These are phyloP conservation scores for Nilaparvata lugens DNA, from an alignment of 1,140 invertebrate genomes.

Conservation along the genomic window DNA sequence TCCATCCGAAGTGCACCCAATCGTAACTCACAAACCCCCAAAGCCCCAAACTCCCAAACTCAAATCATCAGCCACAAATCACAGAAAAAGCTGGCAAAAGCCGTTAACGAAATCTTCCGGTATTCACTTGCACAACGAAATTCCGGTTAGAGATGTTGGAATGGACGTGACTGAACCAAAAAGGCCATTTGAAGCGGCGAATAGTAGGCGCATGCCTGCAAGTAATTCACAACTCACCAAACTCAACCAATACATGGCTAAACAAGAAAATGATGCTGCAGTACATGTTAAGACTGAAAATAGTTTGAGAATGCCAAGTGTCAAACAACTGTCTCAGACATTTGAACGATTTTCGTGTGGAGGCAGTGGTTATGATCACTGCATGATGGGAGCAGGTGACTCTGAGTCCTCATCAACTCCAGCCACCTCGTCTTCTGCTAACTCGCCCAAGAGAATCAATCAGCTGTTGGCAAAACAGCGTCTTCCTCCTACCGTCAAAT, in stretches of 20 bases:
- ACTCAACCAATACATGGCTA: neutral
- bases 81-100: slow-evolving; percentile 17
- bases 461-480: slow-evolving; percentile 35
- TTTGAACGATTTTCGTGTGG: slow-evolving; percentile 29
- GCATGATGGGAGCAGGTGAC: slow-evolving; percentile 28
- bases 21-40: slow-evolving; percentile 41
- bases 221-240: neutral
- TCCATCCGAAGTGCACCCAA: slow-evolving; percentile 27
- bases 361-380: slow-evolving; percentile 27
- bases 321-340: slow-evolving; percentile 29
- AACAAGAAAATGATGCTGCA: neutral
- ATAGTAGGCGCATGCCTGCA: neutral
- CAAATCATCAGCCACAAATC: slow-evolving; percentile 31
- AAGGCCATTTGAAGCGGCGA: neutral
- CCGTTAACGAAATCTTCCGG: slow-evolving; percentile 9
- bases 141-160: slow-evolving; percentile 19
- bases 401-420: slow-evolving; percentile 51
- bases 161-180: slow-evolving; percentile 6
- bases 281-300: neutral
- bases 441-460: slow-evolving; percentile 51
- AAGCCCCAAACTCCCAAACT: slow-evolving; percentile 39
- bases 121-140: slow-evolving; percentile 20
- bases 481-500: slow-evolving; percentile 41
- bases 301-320: slow-evolving; percentile 21
- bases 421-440: slow-evolving; percentile 48